Percentiles rank a stretch among this genome's conserved stretches.
These are phyloP conservation scores for Neelides sp. DNA, from an alignment of 1,140 invertebrate species.

Conservation along the genomic window DNA sequence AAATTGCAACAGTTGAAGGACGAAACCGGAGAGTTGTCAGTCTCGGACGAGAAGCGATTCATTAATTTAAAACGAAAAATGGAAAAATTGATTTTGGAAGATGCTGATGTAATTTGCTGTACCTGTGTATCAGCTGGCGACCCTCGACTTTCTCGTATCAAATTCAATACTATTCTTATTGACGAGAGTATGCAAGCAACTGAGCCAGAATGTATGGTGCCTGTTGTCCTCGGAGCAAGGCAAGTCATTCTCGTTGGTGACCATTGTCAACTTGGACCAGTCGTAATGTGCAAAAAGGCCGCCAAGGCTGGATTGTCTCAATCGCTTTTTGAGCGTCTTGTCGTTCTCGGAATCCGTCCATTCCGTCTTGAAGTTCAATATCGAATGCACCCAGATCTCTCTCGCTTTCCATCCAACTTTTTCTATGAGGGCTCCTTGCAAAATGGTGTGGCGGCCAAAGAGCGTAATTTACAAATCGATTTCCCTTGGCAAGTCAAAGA, in stretches of 20 bases:
- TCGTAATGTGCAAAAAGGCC: conserved; percentile 99
- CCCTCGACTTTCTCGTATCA: conserved; percentile 72
- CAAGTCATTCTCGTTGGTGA: conserved; percentile 91
- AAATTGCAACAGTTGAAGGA: conserved; percentile 95
- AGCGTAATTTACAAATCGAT: conserved; percentile 76
- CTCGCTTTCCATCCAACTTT: conserved; percentile 96
- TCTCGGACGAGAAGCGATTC: conserved; percentile 88
- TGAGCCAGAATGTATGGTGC: conserved; percentile 97
- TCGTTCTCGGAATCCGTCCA: conserved; percentile 88
- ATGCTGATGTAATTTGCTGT: conserved; percentile 97
- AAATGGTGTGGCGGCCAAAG: conserved; percentile 95
- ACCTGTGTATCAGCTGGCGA: conserved; percentile 98
- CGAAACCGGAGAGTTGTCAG: conserved; percentile 89
- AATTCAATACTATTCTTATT: conserved; percentile 94
- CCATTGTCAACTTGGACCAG: conserved; percentile 95
- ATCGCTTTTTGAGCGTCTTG: conserved; percentile 91
- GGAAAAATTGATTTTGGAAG: conserved; percentile 82
- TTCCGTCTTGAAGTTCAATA: conserved; percentile 97
- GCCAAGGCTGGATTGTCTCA: conserved; percentile 91
- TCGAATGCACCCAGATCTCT: conserved; percentile 95
- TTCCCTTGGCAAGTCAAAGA: conserved; percentile 96
- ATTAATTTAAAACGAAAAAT: conserved; percentile 77
- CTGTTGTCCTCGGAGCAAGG: conserved; percentile 92
- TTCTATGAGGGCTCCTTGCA: conserved; percentile 98
- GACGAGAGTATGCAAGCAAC: conserved; percentile 93